phyloP scores from a whole-genome alignment of 2,888 invertebrate genomes.

The Dryococelus australis region DNA sequence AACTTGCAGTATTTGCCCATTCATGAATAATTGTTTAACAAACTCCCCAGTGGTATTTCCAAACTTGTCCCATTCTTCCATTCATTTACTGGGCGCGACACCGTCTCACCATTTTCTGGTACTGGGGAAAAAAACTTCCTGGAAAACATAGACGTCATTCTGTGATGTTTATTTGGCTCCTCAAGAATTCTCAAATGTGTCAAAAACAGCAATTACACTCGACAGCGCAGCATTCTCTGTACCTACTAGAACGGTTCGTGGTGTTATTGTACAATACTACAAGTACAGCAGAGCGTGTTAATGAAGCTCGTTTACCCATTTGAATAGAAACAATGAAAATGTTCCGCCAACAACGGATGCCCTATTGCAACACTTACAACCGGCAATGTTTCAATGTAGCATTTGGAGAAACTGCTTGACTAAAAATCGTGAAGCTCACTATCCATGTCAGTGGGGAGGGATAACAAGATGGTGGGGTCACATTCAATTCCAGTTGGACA shows the following conservation, averaged over 20 bases:
- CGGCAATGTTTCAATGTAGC: not conserved
- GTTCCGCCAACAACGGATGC: constrained; percentile 4
- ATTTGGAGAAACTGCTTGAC: constrained; percentile 25
- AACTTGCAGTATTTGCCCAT: too few relatives aligned
- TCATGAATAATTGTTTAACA: not conserved
- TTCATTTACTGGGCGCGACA: constrained; percentile 32
- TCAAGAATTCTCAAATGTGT: not conserved
- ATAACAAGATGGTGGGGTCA: not conserved
- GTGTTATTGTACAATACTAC: not conserved
- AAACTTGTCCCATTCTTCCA: not conserved
- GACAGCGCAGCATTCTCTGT: not conserved
- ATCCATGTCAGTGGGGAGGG: constrained; percentile 29
- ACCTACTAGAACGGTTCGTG: constrained; percentile 27
- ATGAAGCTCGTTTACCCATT: constrained; percentile 30
- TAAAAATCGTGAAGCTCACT: not conserved
- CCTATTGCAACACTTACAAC: not conserved
- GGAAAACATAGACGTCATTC: constrained; percentile 27
- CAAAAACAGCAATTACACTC: not conserved
- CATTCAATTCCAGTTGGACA: constrained; percentile 22
- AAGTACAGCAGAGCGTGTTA: not conserved
- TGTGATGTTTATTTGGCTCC: not conserved
- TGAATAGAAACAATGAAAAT: constrained; percentile 20
- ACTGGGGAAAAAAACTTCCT: constrained; percentile 28
- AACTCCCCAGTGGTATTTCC: not conserved
- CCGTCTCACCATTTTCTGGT: constrained; percentile 19